These are phyloP conservation scores for Diadema setosum DNA, from an alignment of 35 echinoderm and acorn worm genomes.

Conservation along the genomic window DNA sequence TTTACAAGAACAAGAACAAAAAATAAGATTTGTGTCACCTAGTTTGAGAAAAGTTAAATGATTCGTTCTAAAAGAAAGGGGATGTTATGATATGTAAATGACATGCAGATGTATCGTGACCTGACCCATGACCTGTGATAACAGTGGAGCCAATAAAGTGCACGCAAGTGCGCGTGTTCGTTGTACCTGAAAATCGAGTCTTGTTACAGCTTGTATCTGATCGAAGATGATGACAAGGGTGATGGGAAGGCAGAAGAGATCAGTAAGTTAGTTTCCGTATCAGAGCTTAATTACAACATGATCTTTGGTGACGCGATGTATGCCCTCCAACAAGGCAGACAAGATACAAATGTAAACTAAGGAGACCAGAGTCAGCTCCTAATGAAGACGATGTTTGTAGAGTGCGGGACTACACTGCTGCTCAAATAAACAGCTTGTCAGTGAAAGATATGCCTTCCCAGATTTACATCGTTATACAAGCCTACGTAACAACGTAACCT, in stretches of 20 bases:
- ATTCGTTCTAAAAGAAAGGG: too few species aligned
- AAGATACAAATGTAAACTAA: conserved; percentile 47
- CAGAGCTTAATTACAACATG: conserved; percentile 43
- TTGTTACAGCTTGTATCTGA: neutral
- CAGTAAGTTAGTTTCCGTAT: conserved; percentile 45
- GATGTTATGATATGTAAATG: neutral
- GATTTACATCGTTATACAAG: neutral
- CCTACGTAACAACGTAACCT: conserved; percentile 28
- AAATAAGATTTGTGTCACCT: too few species aligned
- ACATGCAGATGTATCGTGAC: neutral
- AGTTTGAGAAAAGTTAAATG: too few species aligned
- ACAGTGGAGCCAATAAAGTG: neutral
- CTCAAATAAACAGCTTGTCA: neutral
- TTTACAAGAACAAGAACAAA: too few species aligned
- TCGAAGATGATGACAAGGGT: conserved; percentile 33
- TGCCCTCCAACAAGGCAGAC: conserved; percentile 17
- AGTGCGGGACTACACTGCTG: neutral
- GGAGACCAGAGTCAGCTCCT: conserved; percentile 52
- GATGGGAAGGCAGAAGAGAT: conserved; percentile 18
- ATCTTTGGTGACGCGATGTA: conserved; percentile 71
- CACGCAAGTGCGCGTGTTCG: neutral
- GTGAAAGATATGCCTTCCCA: neutral
- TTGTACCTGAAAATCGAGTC: neutral
- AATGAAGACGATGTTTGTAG: conserved; percentile 32
- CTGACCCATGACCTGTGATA: neutral